These are phyloP conservation scores for Drosophila sulfurigaster DNA, from an alignment of 1,140 invertebrate species.

Conservation along the genomic window DNA sequence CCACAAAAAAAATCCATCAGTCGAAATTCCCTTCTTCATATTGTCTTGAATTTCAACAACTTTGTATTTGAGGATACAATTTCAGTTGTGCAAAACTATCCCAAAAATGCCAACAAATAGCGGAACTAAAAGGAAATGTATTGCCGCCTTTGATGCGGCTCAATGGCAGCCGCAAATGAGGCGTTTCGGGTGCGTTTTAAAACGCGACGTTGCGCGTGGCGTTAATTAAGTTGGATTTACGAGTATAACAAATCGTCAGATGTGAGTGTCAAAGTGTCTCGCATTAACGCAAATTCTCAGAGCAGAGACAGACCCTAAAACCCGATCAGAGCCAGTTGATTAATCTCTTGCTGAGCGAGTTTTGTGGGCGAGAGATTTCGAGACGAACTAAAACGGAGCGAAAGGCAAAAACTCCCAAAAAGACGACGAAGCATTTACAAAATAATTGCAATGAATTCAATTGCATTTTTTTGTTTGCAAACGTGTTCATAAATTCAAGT, in stretches of 20 bases:
- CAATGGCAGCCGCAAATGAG: constrained; percentile 56
- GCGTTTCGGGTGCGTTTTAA: constrained; percentile 62
- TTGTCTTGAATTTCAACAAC: not conserved
- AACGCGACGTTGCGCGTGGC: constrained; percentile 62
- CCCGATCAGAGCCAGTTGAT: constrained; percentile 30
- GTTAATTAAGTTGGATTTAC: constrained; percentile 80
- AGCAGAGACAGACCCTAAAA: not conserved
- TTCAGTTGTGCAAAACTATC: not conserved
- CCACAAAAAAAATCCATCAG: not conserved
- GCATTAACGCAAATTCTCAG: constrained; percentile 43
- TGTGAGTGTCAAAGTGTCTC: constrained; percentile 28
- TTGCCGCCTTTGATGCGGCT: constrained; percentile 46
- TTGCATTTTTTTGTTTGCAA: constrained; percentile 4
- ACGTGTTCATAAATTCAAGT: constrained; percentile 63
- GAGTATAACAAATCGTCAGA: constrained; percentile 44
- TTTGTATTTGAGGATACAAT: not conserved
- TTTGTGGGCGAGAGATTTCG: constrained; percentile 14
- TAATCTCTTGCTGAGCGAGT: constrained; percentile 30
- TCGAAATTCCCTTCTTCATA: not conserved
- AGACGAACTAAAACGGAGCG: constrained; percentile 5
- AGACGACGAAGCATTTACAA: not conserved
- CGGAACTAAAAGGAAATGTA: constrained; percentile 44
- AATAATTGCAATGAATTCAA: constrained; percentile 5
- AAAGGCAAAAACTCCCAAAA: constrained; percentile 4
- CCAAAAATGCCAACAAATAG: constrained; percentile 10